These are phyloP conservation scores for Camptogramma bilineatum DNA, from an alignment of 2,888 invertebrate genomes.

Conservation along the genomic window DNA sequence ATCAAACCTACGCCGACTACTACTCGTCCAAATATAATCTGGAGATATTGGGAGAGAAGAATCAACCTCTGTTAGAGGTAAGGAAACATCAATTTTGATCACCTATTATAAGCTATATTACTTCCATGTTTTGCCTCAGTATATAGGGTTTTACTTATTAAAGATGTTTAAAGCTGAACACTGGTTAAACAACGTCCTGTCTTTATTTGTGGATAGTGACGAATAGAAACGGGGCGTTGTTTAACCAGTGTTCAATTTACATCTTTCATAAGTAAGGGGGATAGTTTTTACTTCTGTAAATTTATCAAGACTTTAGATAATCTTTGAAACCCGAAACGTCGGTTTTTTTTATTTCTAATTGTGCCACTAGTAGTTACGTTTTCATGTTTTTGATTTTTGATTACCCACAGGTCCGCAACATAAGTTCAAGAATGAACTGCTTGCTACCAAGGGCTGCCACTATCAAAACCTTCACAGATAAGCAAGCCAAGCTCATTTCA, in stretches of 20 bases:
- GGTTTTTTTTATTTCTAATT: no score
- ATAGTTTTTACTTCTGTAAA: no score
- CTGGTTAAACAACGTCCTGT: no score
- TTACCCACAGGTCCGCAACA: constrained; percentile 67
- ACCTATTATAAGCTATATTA: background rate
- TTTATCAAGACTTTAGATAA: no score
- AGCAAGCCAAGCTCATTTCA: constrained; percentile 65
- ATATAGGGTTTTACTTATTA: no score
- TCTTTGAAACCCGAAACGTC: no score
- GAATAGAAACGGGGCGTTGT: no score
- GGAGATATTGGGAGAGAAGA: constrained; percentile 83
- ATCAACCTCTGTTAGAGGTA: constrained; percentile 93
- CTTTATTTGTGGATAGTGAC: no score
- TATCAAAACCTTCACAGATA: constrained; percentile 65
- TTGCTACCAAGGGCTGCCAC: constrained; percentile 74
- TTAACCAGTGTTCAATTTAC: no score
- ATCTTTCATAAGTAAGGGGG: no score
- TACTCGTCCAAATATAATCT: constrained; percentile 90
- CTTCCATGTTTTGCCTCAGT: no score
- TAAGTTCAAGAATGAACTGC: constrained; percentile 77
- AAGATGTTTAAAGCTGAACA: no score
- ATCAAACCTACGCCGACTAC: constrained; percentile 89
- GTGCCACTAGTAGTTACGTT: background rate
- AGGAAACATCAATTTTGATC: constrained; percentile 61
- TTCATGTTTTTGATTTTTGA: background rate